phyloP scores from a whole-genome alignment of 2,113 vertebrate species.

The Gnathonemus longibarbis region DNA sequence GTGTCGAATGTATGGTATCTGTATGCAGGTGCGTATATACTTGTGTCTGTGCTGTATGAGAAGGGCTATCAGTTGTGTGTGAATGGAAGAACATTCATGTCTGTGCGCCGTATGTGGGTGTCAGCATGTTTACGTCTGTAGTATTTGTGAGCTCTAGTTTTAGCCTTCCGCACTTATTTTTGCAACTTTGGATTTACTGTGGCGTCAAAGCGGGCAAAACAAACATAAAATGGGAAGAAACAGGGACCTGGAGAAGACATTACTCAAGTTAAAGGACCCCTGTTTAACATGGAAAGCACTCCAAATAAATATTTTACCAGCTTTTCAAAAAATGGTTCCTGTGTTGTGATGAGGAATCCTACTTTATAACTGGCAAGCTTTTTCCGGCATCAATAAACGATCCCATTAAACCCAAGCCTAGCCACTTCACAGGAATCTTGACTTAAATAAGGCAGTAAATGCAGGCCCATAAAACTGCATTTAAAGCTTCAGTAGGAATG shows the following conservation, averaged over 20 bases:
- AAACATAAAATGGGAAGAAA: conserved; percentile 3
- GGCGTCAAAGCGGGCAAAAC: neutral
- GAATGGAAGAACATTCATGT: neutral
- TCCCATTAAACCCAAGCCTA: neutral
- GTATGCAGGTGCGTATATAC: neutral
- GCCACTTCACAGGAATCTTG: conserved; percentile 8
- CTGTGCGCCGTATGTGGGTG: neutral
- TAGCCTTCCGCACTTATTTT: neutral
- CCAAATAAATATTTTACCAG: conserved; percentile 12
- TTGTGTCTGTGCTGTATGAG: neutral
- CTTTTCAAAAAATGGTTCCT: neutral
- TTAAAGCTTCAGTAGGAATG: neutral
- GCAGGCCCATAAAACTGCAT: neutral
- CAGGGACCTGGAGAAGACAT: neutral
- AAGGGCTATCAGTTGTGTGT: neutral
- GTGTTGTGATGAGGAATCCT: neutral
- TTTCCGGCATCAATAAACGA: neutral
- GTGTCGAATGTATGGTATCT: neutral
- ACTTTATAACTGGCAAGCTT: neutral
- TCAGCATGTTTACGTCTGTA: neutral
- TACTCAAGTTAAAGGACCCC: neutral
- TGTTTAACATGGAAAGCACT: neutral
- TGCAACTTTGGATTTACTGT: neutral
- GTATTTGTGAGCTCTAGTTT: neutral
- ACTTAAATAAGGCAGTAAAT: neutral